Conservation (phyloP, 2,113 vertebrate genomes). For the Baryphthengus martii region DNA sequence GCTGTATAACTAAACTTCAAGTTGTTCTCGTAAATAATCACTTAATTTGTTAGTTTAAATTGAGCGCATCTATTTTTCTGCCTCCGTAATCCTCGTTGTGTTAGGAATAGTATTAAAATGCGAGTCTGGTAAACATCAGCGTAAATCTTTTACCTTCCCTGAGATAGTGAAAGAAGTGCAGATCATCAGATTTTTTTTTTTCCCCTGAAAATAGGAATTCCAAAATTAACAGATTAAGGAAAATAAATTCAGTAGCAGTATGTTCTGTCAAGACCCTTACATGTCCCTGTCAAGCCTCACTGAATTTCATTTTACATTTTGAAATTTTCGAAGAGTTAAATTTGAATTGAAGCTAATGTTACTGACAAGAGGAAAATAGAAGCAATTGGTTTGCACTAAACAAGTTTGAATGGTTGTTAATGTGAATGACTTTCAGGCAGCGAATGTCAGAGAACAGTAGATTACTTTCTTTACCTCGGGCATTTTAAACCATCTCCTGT, state of each 20-base stretch:
- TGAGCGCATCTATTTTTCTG: conserved; percentile 27
- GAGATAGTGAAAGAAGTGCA: neutral
- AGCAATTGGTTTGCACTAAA: conserved; percentile 76
- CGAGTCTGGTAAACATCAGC: neutral
- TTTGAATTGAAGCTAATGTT: conserved; percentile 72
- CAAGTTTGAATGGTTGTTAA: conserved; percentile 78
- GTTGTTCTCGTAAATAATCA: conserved; percentile 46
- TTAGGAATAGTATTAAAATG: conserved; percentile 22
- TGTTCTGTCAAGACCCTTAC: conserved; percentile 15
- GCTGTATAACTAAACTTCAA: conserved; percentile 49
- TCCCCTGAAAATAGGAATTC: conserved; percentile 32
- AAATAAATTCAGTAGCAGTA: conserved; percentile 14
- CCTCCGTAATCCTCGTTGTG: neutral
- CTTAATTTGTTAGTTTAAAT: conserved; percentile 62
- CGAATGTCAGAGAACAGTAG: conserved; percentile 75
- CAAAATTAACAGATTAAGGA: conserved; percentile 56
- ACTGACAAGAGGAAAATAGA: conserved; percentile 71
- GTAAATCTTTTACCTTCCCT: neutral
- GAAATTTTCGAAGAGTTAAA: conserved; percentile 64
- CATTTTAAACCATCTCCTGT: conserved; percentile 73
- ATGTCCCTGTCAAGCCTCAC: conserved; percentile 27
- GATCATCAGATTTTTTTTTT: neutral
- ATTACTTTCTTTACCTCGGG: conserved; percentile 80
- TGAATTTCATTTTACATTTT: conserved; percentile 48
- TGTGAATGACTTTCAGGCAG: conserved; percentile 77